phyloP scores from a whole-genome alignment of 1,140 invertebrate genomes.

The Gryon sp. region DNA sequence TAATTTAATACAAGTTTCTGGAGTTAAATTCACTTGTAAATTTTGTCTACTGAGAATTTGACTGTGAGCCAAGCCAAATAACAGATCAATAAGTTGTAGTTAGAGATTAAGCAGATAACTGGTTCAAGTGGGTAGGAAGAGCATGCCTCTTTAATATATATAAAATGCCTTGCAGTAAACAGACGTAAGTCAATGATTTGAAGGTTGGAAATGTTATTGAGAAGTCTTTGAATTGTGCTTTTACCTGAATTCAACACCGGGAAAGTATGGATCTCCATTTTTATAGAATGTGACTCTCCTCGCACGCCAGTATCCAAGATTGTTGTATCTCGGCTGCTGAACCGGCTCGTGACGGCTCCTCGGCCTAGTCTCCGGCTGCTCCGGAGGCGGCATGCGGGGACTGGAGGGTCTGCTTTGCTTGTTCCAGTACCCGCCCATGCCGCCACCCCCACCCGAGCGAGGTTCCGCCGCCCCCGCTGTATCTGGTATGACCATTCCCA shows the following conservation, averaged over 20 bases:
- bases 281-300: slow-evolving; percentile 93
- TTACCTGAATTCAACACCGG: slow-evolving; percentile 90
- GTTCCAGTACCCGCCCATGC: slow-evolving; percentile 81
- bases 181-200: slow-evolving; percentile 33
- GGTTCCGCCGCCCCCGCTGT: slow-evolving; percentile 71
- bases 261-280: slow-evolving; percentile 95
- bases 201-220: slow-evolving; percentile 1
- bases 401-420: slow-evolving; percentile 80
- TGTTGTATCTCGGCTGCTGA: slow-evolving; percentile 83
- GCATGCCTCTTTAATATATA: slow-evolving; percentile 14
- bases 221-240: neutral
- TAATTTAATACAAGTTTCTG: too few species aligned
- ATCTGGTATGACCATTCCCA: slow-evolving; percentile 75
- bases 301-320: slow-evolving; percentile 92
- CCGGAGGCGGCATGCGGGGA: slow-evolving; percentile 81
- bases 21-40: too few species aligned
- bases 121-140: neutral
- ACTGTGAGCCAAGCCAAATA: slow-evolving; percentile 6
- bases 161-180: slow-evolving; percentile 30
- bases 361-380: slow-evolving; percentile 78
- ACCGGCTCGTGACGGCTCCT: slow-evolving; percentile 78
- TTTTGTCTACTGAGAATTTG: neutral
- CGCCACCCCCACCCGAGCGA: slow-evolving; percentile 72
- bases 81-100: slow-evolving; percentile 30
- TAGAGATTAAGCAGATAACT: slow-evolving; percentile 19